Evolutionary conservation across 1,140 invertebrate genomes (phyloP).

Genomic region (Laodelphax striatellus): DNA sequence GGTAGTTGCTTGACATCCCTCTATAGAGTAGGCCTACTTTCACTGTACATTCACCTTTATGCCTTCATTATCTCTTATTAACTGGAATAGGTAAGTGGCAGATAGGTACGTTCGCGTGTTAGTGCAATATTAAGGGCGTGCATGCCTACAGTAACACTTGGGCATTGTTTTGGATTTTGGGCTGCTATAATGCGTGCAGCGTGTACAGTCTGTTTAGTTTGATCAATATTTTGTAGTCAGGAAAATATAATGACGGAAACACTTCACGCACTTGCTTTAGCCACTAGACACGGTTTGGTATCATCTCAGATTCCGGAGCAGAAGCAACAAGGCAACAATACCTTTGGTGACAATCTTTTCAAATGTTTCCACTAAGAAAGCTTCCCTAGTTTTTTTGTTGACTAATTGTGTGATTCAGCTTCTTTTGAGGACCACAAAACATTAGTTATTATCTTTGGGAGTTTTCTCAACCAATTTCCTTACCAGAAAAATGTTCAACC

Average conservation of each 20-base stretch:
- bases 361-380: too few relatives aligned
- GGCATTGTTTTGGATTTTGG: neutral
- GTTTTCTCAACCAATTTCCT: constrained; percentile 10
- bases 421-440: constrained; percentile 16
- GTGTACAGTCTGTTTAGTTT: neutral
- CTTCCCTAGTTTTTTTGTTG: too few relatives aligned
- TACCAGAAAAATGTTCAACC: too few relatives aligned
- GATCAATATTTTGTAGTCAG: neutral
- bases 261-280: neutral
- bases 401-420: neutral
- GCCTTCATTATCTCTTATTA: too few relatives aligned
- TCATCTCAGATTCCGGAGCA: too few relatives aligned
- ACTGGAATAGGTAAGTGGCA: too few relatives aligned
- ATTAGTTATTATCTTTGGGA: constrained; percentile 21
- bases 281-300: neutral
- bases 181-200: neutral
- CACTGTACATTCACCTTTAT: too few relatives aligned
- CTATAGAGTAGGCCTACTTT: too few relatives aligned
- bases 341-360: too few relatives aligned
- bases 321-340: too few relatives aligned
- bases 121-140: neutral
- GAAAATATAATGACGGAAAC: neutral
- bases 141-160: neutral
- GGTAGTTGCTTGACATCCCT: too few relatives aligned
- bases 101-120: neutral